phyloP scores from a whole-genome alignment of 2,113 vertebrate genomes.

The Gambusia holbrooki region DNA sequence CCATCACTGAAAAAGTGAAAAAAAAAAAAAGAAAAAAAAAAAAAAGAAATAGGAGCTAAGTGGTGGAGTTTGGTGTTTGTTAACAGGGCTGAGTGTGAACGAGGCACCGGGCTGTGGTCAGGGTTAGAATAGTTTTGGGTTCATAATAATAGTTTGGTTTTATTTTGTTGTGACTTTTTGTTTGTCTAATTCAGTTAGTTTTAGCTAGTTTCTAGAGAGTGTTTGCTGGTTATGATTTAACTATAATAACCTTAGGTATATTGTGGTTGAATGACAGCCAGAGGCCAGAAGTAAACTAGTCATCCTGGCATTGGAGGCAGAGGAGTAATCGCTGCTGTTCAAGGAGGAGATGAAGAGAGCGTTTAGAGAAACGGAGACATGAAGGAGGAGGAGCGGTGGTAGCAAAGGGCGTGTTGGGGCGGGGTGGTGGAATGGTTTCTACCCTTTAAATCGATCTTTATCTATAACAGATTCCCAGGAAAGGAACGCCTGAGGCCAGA shows the following conservation, averaged over 20 bases:
- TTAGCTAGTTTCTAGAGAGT: too few species aligned
- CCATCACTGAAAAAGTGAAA: conserved; percentile 8
- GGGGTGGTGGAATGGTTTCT: conserved; percentile 27
- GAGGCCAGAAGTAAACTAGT: conserved; percentile 73
- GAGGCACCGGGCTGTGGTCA: conserved; percentile 5
- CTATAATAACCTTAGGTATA: conserved; percentile 40
- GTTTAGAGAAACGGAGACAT: conserved; percentile 25
- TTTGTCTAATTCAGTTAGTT: too few species aligned
- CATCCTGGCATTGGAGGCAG: conserved; percentile 44
- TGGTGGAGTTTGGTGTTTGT: conserved; percentile 25
- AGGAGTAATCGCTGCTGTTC: conserved; percentile 49
- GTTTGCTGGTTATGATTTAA: too few species aligned
- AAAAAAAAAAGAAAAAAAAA: not conserved
- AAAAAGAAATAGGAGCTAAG: too few species aligned
- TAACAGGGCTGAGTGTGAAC: conserved; percentile 30
- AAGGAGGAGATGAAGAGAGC: conserved; percentile 52
- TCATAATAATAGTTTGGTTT: too few species aligned
- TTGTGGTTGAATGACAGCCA: conserved; percentile 56
- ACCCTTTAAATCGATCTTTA: conserved; percentile 65
- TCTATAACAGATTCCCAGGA: conserved; percentile 63
- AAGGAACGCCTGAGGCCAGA: conserved; percentile 36
- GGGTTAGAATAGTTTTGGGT: too few species aligned
- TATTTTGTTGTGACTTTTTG: too few species aligned
- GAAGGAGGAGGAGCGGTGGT: conserved; percentile 23
- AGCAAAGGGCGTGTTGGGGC: conserved; percentile 12